These are phyloP conservation scores for Odontothrips loti DNA, from an alignment of 2,888 invertebrate genomes.

Conservation along the genomic window DNA sequence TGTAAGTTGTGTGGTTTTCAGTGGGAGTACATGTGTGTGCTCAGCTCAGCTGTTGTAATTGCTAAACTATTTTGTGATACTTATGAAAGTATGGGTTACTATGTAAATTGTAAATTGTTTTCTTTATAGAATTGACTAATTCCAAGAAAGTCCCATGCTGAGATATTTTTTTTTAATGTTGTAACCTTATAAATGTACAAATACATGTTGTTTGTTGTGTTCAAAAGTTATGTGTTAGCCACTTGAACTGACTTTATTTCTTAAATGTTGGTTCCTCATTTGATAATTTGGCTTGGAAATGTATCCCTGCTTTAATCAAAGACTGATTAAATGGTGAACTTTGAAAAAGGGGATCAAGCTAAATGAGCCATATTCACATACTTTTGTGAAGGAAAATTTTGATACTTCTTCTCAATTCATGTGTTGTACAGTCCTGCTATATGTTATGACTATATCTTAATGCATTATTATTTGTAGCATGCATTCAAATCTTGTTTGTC, in stretches of 20 bases:
- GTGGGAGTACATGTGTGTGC: background rate
- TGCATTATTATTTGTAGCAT: background rate
- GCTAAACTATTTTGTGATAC: background rate
- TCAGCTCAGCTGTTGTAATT: background rate
- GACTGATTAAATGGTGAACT: background rate
- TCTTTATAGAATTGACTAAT: background rate
- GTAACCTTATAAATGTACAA: background rate
- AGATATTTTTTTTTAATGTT: background rate
- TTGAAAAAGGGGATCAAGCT: background rate
- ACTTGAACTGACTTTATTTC: background rate
- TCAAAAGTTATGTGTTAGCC: background rate
- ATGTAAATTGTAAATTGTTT: background rate
- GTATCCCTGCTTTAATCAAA: conserved; percentile 30
- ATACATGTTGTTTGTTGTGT: background rate
- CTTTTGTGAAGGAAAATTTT: background rate
- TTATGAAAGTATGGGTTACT: background rate
- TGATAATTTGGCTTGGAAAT: conserved; percentile 39
- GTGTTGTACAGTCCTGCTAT: background rate
- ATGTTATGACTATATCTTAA: background rate
- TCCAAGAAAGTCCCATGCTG: background rate
- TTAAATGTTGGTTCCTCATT: conserved; percentile 34
- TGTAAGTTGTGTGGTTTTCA: background rate
- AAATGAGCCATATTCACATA: background rate
- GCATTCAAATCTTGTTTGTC: background rate
- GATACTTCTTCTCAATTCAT: background rate